These are phyloP conservation scores for Drosophila ananassae DNA, from an alignment of 1,140 invertebrate species.

Conservation along the genomic window DNA sequence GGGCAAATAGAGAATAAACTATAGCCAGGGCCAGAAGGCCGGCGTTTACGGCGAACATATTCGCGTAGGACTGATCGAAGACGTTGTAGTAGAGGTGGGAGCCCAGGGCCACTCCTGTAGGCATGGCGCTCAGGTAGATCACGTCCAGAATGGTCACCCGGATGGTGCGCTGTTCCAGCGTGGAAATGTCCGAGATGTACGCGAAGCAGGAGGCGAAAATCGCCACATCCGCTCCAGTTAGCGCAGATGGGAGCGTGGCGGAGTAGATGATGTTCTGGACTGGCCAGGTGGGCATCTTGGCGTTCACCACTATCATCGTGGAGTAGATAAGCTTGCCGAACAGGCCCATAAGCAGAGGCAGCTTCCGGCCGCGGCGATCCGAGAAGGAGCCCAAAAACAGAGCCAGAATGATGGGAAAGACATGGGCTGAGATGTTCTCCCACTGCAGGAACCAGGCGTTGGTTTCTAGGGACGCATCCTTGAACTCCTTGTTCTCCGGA, in stretches of 20 bases:
- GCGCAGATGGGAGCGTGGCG: conserved; percentile 88
- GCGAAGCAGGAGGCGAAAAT: conserved; percentile 90
- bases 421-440: conserved; percentile 89
- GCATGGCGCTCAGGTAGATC: conserved; percentile 90
- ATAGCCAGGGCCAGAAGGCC: conserved; percentile 86
- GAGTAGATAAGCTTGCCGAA: conserved; percentile 90
- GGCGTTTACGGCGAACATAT: conserved; percentile 89
- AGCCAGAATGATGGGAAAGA: conserved; percentile 89
- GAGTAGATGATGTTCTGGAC: conserved; percentile 90
- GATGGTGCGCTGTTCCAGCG: conserved; percentile 87
- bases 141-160: conserved; percentile 90
- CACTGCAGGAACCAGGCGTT: conserved; percentile 90
- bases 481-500: conserved; percentile 85
- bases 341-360: conserved; percentile 88
- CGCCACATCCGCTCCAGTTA: conserved; percentile 90
- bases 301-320: conserved; percentile 88
- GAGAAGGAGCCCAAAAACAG: conserved; percentile 91
- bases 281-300: conserved; percentile 87
- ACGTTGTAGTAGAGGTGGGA: conserved; percentile 86
- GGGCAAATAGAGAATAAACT: conserved; percentile 86
- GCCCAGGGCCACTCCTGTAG: conserved; percentile 88
- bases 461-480: conserved; percentile 87
- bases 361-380: conserved; percentile 87
- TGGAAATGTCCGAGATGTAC: conserved; percentile 90
- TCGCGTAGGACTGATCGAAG: conserved; percentile 86